Evolutionary conservation across 2,888 invertebrate genomes (phyloP), one percentile per base, ranked within the genome.

Genomic region (Nycteola revayana): DNA sequence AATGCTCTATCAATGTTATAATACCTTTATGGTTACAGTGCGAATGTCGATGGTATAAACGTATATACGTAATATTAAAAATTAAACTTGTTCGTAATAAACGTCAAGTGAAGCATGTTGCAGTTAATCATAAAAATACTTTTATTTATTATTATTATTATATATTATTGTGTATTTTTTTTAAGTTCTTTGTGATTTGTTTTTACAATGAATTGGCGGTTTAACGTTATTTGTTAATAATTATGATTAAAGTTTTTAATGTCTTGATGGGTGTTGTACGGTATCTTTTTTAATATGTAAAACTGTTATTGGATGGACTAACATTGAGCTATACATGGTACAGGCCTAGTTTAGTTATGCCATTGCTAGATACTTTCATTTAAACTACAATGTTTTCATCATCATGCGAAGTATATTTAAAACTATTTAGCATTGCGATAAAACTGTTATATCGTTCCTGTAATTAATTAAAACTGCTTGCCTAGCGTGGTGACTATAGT

Each of bases 131-230:
- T 60, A 52, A 39, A 47, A 44, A 40, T 46, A 48, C 53, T 57
- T 66, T 57, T 66, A 62, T 68, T 67, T 67, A 62, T 66, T 60
- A 54, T 44, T 45, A 47, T 53, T 36, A 36, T 53, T 55, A 52
- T 63, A 26, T 54, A 50, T 40, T 41, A 50, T 55, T 55, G 52
- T 64, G 53, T 63, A 50, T 49, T 54, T 60, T 54, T n/a, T 64
- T 49, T 55, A 54, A 61, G 51, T 58, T 43, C 43, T 66, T 63
- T 66, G 62, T 64, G 61, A 65, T 61, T 54, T 36, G 37, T 59
- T 43, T 58, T 59, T 59, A 49, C 54, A 50, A 50, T 61, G 41
- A 51, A 56, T 47, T 54, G 43, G 44, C 42, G 41, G 45, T 56
- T 25, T 27, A 43, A 43, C 18, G 37, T 52, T 49, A 44, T 39